Base-by-base conservation (phyloP, 2,113 vertebrate genomes). In the Alethe diademata region DNA sequence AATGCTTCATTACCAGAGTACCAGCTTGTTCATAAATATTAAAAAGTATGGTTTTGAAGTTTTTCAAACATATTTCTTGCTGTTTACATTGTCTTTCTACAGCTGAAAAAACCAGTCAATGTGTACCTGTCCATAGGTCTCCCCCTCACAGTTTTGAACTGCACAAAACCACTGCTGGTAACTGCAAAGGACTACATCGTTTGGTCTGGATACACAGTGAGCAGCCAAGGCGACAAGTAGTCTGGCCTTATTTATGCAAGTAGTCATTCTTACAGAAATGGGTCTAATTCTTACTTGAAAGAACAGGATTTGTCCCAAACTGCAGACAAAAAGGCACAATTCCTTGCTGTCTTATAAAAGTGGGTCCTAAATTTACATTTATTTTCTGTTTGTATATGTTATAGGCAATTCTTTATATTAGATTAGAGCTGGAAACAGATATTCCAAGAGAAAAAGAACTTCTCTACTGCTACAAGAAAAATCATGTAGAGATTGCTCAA, bases 1-100 rank as follows among this genome's bases (percentile, higher is more conserved):
- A 97, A 96, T 93, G 84, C 81, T 97, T 96, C 93, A 95, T 96
- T 97, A 96, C 91, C 65, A 93, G 91, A 93, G 76, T 62, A 97
- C 51, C 48, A 90, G 81, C 62, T 45, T 95, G 73, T 89, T 94
- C 95, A 96, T 96, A 96, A 97, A 97, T 97, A 97, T 96, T 94
- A 92, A 96, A 97, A 96, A 72, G 83, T 53, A 86, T 7, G 43
- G 33, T 43, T 96, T 80, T 95, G 84, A 94, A 88, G 71, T 79
- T 95, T 95, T 80, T 54, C 93, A 67, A 38, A 85, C 51, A 50
- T 67, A 45, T 65, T 91, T 94, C 53, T 86, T 71, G 67, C 53
- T 88, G 62, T 82, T 93, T 93, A 93, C 61, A 64, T 64, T 94
- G 78, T 69, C 65, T 94, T 58, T 70, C 51, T 61, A 50, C 28